Conservation (phyloP, 2,797 vertebrate species). For the Labeo calbasu region DNA sequence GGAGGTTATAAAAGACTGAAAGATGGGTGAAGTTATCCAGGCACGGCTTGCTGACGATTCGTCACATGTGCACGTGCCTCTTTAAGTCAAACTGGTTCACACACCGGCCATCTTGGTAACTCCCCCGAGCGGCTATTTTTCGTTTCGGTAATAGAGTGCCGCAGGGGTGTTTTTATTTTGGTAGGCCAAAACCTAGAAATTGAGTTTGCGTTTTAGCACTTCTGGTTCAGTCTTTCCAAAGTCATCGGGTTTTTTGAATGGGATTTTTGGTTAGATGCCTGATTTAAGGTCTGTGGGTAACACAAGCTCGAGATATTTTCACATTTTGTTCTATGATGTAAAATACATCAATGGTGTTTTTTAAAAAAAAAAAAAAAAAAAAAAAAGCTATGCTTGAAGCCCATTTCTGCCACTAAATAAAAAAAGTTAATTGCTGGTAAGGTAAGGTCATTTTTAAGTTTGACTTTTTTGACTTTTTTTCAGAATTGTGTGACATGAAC, state of each 20-base stretch:
- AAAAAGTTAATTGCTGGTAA: too few species aligned
- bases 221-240: neutral
- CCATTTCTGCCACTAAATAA: too few species aligned
- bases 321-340: neutral
- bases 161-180: neutral
- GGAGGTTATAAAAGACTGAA: slow-evolving; percentile 50
- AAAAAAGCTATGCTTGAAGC: neutral
- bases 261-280: neutral
- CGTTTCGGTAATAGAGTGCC: neutral
- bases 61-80: neutral
- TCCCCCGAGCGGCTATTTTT: neutral
- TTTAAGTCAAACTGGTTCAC: slow-evolving; percentile 6
- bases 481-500: too few species aligned
- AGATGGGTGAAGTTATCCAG: slow-evolving; percentile 49
- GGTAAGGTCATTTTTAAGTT: too few species aligned
- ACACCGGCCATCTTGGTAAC: neutral
- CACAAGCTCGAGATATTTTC: neutral
- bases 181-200: neutral
- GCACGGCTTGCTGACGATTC: slow-evolving; percentile 14
- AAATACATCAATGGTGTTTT: neutral
- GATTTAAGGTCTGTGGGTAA: neutral
- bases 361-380: too few species aligned
- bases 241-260: neutral
- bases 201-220: neutral
- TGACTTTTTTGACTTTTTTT: too few species aligned